A percentile compares a stretch with the other conserved stretches of the same genome.
phyloP scores from a whole-genome alignment of 92 coral and sea anemone genomes.

The Epizoanthus stellaris region DNA sequence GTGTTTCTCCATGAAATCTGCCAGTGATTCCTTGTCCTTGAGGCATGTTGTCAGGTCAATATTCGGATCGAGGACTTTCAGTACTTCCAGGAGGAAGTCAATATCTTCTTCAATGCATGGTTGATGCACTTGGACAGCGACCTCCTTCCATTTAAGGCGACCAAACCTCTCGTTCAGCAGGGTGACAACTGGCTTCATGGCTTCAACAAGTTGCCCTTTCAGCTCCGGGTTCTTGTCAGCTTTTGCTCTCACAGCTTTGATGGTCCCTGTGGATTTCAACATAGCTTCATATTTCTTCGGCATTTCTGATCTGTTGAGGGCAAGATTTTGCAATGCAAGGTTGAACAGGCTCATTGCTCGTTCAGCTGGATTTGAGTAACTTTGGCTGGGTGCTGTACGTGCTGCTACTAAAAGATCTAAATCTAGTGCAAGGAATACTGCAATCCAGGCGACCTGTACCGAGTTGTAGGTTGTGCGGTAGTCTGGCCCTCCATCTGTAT shows the following conservation, averaged over 20 bases:
- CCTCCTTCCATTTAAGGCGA: too few relatives aligned
- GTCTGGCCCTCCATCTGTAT: conserved; percentile 36
- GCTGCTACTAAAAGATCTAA: background rate
- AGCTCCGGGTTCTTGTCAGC: background rate
- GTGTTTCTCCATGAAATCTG: too few relatives aligned
- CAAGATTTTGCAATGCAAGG: too few relatives aligned
- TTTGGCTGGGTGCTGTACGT: background rate
- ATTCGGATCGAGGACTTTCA: too few relatives aligned
- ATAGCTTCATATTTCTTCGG: background rate
- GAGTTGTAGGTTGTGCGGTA: conserved; percentile 22
- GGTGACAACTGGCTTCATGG: background rate
- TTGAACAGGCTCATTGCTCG: background rate
- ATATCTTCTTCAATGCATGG: too few relatives aligned
- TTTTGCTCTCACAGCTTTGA: background rate
- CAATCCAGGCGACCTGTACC: conserved; percentile 12
- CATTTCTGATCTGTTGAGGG: too few relatives aligned
- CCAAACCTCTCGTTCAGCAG: too few relatives aligned
- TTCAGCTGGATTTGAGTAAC: background rate
- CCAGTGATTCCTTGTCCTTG: too few relatives aligned
- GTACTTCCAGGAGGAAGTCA: too few relatives aligned
- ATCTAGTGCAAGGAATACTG: background rate
- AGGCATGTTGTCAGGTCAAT: too few relatives aligned
- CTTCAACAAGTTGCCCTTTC: background rate
- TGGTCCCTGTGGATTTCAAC: background rate
- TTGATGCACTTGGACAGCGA: too few relatives aligned